These are phyloP conservation scores for Lithosia quadra DNA, from an alignment of 2,888 invertebrate genomes.

Conservation along the genomic window DNA sequence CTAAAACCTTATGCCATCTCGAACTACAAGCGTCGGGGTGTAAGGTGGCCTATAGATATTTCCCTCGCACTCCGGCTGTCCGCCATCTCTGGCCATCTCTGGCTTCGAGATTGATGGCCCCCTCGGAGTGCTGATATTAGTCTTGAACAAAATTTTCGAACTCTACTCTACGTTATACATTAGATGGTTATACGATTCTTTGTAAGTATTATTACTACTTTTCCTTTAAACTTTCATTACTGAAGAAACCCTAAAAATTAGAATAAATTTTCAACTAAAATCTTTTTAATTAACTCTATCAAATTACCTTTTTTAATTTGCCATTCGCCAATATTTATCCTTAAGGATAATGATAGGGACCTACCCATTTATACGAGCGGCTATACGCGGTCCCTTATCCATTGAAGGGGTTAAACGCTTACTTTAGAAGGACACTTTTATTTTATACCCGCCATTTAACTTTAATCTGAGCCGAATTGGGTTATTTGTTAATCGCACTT, in stretches of 20 bases:
- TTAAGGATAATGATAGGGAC: conserved; percentile 46
- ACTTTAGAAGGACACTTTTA: conserved; percentile 40
- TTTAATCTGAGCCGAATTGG: conserved; percentile 35
- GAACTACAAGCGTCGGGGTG: no score
- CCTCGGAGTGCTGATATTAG: neutral
- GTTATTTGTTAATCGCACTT: conserved; percentile 26
- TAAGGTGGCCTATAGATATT: no score
- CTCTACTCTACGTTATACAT: no score
- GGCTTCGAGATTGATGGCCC: no score
- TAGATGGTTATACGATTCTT: no score
- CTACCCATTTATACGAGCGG: conserved; percentile 33
- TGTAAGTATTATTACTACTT: neutral
- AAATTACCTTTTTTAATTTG: conserved; percentile 45
- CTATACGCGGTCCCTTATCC: conserved; percentile 51
- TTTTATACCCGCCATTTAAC: conserved; percentile 41
- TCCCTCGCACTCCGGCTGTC: no score
- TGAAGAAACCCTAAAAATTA: neutral
- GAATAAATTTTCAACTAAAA: conserved; percentile 6
- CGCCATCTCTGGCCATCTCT: no score
- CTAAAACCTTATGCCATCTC: no score
- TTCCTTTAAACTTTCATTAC: neutral
- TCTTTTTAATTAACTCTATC: conserved; percentile 45
- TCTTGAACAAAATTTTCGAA: neutral
- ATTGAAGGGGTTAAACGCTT: conserved; percentile 58
- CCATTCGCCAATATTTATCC: conserved; percentile 38